phyloP scores from a whole-genome alignment of 2,888 invertebrate species.

The Frankliniella intonsa region DNA sequence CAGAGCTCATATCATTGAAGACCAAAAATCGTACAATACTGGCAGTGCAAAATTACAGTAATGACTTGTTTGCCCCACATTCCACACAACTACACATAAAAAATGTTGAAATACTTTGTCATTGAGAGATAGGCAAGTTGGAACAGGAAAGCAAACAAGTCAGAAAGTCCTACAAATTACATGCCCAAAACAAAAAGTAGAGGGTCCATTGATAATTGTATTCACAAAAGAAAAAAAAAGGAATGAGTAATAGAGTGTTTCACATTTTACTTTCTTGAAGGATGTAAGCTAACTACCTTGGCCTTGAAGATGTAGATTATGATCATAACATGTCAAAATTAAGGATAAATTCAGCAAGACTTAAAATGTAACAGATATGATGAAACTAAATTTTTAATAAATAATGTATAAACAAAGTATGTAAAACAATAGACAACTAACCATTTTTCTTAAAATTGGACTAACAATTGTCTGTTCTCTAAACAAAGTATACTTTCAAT shows the following conservation, averaged over 20 bases:
- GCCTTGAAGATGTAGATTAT: not conserved
- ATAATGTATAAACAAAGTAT: not conserved
- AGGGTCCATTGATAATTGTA: not conserved
- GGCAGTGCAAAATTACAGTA: constrained; percentile 22
- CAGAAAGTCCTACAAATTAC: not conserved
- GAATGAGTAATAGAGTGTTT: not conserved
- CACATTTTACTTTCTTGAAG: too few species aligned
- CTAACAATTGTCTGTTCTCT: not conserved
- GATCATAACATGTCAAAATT: not conserved
- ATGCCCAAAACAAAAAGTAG: not conserved
- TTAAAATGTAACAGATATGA: constrained; percentile 14
- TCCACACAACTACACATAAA: not conserved
- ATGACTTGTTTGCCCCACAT: not conserved
- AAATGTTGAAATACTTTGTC: too few species aligned
- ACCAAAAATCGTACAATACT: not conserved
- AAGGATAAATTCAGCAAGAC: not conserved
- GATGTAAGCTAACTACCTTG: not conserved
- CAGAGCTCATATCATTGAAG: not conserved
- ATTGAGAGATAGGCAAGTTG: too few species aligned
- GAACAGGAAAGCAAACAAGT: not conserved
- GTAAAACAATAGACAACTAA: not conserved
- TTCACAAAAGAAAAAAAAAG: not conserved
- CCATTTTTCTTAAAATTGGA: not conserved
- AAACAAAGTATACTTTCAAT: constrained; percentile 8
- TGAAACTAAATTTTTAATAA: not conserved